phyloP scores from a whole-genome alignment of 92 coral and sea anemone species.

The Porites cylindrica region DNA sequence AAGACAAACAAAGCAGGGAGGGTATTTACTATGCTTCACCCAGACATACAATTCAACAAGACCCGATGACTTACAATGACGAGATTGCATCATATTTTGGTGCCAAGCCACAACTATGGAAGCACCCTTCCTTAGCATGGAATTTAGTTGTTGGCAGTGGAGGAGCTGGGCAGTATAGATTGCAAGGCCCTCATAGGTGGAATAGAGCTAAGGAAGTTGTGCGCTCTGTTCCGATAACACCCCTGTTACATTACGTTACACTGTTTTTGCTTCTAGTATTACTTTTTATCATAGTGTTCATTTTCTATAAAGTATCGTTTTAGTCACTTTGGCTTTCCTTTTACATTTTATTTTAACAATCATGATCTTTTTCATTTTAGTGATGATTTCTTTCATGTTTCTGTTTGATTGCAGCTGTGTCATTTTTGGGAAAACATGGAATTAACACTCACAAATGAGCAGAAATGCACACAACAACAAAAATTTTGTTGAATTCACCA shows the following conservation, averaged over 20 bases:
- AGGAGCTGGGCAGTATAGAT: constrained; percentile 86
- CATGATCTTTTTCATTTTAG: too few species aligned
- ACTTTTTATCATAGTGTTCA: constrained; percentile 20
- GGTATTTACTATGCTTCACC: constrained; percentile 71
- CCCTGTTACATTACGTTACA: constrained; percentile 78
- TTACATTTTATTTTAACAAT: not conserved
- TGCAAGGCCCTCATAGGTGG: constrained; percentile 88
- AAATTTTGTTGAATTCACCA: too few species aligned
- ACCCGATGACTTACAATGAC: constrained; percentile 79
- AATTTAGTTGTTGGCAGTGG: constrained; percentile 68
- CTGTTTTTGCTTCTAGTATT: constrained; percentile 47
- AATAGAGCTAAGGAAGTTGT: constrained; percentile 67
- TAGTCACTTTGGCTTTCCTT: not conserved
- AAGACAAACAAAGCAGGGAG: constrained; percentile 32
- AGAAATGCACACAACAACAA: too few species aligned
- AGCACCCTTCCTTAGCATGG: constrained; percentile 78
- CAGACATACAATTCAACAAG: constrained; percentile 83
- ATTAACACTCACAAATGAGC: too few species aligned
- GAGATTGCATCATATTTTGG: constrained; percentile 77
- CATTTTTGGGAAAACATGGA: too few species aligned
- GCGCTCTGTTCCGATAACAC: constrained; percentile 66
- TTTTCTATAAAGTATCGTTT: constrained; percentile 13
- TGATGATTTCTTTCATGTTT: too few species aligned
- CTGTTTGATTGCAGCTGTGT: too few species aligned
- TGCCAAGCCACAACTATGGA: constrained; percentile 88